Percentiles rank a stretch among this genome's conserved stretches.
Conservation (phyloP, 2,797 vertebrate genomes). For the Galaxias olidus region DNA sequence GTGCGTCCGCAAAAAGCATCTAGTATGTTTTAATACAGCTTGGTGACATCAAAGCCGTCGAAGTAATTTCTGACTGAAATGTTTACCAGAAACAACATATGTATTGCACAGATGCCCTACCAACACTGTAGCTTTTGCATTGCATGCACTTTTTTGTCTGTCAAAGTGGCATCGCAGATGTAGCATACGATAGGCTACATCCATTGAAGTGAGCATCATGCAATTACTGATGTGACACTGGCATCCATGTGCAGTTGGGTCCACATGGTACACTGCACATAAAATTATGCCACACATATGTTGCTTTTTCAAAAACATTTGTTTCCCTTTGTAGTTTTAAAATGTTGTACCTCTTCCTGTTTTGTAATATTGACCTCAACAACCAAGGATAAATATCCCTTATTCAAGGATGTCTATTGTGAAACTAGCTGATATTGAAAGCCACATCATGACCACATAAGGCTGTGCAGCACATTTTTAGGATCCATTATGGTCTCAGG, state of each 20-base stretch:
- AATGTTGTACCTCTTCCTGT: no score
- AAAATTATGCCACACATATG: no score
- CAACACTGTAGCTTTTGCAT: constrained; percentile 24
- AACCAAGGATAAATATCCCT: no score
- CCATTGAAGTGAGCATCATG: no score
- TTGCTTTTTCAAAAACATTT: no score
- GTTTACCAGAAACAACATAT: constrained; percentile 15
- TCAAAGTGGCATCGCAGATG: not conserved
- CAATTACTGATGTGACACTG: no score
- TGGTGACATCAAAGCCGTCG: constrained; percentile 13
- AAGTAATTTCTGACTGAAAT: not conserved
- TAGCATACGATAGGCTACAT: not conserved
- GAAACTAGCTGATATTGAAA: not conserved
- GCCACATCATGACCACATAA: not conserved
- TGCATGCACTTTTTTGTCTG: constrained; percentile 25
- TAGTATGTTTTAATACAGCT: constrained; percentile 6
- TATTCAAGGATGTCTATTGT: no score
- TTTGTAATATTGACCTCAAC: no score
- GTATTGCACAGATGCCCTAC: constrained; percentile 7
- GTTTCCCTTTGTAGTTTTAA: no score
- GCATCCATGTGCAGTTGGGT: no score
- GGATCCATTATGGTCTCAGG: constrained; percentile 11
- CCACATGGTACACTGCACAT: no score
- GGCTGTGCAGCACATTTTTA: not conserved
- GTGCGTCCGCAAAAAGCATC: constrained; percentile 12